Conservation (phyloP, 2,888 invertebrate species). For the Herminia tarsipennalis region DNA sequence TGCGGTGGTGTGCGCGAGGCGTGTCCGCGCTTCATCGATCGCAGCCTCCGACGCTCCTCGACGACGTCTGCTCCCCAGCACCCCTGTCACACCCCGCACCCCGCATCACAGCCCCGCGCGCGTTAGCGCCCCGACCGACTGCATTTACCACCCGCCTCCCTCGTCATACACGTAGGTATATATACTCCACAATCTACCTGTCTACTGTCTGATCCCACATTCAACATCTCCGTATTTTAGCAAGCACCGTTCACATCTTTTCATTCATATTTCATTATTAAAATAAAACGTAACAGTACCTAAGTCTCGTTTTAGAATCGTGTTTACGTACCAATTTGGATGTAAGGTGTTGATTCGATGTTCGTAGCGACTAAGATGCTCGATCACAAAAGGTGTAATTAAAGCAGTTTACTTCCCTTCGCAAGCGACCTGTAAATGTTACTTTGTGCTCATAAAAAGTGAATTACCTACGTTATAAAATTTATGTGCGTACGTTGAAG, state of each 20-base stretch:
- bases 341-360: constrained; percentile 71
- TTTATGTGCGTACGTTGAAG: constrained; percentile 69
- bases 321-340: constrained; percentile 58
- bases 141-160: constrained; percentile 83
- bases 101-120: constrained; percentile 60
- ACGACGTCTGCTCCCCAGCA: constrained; percentile 77
- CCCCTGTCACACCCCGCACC: constrained; percentile 41
- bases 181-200: constrained; percentile 61
- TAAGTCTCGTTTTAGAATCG: constrained; percentile 48
- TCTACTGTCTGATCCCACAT: constrained; percentile 58
- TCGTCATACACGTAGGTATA: constrained; percentile 56
- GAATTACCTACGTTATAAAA: constrained; percentile 72
- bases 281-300: constrained; percentile 35
- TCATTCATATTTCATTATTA: constrained; percentile 49
- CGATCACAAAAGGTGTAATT: constrained; percentile 67
- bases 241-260: constrained; percentile 41
- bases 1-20: constrained; percentile 79
- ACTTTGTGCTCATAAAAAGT: constrained; percentile 75
- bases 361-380: constrained; percentile 57
- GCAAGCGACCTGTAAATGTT: constrained; percentile 79
- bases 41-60: constrained; percentile 83
- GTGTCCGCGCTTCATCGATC: constrained; percentile 86
- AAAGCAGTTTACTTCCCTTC: constrained; percentile 76
- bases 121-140: constrained; percentile 84
- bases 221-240: constrained; percentile 57